phyloP scores from a whole-genome alignment of 2,113 vertebrate genomes.

The Catharus fuscescens region DNA sequence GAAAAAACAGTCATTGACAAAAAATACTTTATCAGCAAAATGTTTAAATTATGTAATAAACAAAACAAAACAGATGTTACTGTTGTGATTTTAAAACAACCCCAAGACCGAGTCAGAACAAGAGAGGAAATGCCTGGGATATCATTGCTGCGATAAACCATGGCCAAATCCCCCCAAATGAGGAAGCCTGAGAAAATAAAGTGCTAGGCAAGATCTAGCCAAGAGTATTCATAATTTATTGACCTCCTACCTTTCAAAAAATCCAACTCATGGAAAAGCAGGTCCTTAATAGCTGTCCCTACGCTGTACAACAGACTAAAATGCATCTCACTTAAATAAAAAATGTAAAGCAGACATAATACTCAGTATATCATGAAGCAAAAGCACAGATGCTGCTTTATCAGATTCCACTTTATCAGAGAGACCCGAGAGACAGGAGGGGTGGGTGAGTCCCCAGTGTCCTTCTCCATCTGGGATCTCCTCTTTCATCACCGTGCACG shows the following conservation, averaged over 20 bases:
- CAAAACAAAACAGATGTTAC: constrained; percentile 50
- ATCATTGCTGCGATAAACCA: not conserved
- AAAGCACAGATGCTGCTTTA: not conserved
- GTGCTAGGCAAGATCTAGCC: not conserved
- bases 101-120: not conserved
- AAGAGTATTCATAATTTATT: not conserved
- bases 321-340: not conserved
- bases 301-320: not conserved
- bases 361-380: not conserved
- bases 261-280: not conserved
- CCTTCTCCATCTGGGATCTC: not conserved
- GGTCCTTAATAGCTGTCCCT: not conserved
- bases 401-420: not conserved
- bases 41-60: constrained; percentile 79
- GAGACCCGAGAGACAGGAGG: not conserved
- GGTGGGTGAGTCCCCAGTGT: not conserved
- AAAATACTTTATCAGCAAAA: constrained; percentile 74
- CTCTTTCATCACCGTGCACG: not conserved
- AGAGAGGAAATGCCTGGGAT: not conserved
- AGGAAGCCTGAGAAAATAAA: not conserved
- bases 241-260: not conserved
- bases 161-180: not conserved
- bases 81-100: not conserved
- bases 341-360: not conserved
- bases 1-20: constrained; percentile 46